phyloP scores from a whole-genome alignment of 2,888 invertebrate genomes.

The Laspeyria flexula region DNA sequence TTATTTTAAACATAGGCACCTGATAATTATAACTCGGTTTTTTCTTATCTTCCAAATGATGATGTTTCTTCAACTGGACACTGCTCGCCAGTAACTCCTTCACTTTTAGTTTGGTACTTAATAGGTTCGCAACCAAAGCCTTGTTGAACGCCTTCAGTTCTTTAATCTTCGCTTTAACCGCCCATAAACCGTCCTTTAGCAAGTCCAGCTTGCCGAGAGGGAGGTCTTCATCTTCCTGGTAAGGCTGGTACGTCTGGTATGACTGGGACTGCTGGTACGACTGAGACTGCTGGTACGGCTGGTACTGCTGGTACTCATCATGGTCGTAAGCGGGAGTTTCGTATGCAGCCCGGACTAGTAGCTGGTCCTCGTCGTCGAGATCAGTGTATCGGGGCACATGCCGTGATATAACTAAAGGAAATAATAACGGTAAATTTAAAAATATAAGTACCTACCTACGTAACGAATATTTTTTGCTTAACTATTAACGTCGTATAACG shows the following conservation, averaged over 20 bases:
- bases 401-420: conserved; percentile 54
- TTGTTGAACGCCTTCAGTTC: conserved; percentile 75
- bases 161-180: conserved; percentile 72
- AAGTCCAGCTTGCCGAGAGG: conserved; percentile 69
- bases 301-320: conserved; percentile 62
- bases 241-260: no score
- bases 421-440: no score
- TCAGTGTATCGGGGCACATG: conserved; percentile 65
- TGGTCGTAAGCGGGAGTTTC: conserved; percentile 71
- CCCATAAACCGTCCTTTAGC: conserved; percentile 76
- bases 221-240: conserved; percentile 59
- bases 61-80: conserved; percentile 60
- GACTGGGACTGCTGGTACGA: no score
- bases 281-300: no score
- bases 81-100: conserved; percentile 67
- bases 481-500: no score
- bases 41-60: conserved; percentile 60
- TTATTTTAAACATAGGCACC: conserved; percentile 35
- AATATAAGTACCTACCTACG: no score
- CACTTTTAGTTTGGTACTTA: conserved; percentile 70
- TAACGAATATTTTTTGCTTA: no score
- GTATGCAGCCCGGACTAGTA: conserved; percentile 73
- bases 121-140: conserved; percentile 70
- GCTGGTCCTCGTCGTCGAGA: conserved; percentile 72
- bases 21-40: conserved; percentile 65